These are phyloP conservation scores for Cydia strobilella DNA, from an alignment of 1,140 invertebrate species.

Conservation along the genomic window DNA sequence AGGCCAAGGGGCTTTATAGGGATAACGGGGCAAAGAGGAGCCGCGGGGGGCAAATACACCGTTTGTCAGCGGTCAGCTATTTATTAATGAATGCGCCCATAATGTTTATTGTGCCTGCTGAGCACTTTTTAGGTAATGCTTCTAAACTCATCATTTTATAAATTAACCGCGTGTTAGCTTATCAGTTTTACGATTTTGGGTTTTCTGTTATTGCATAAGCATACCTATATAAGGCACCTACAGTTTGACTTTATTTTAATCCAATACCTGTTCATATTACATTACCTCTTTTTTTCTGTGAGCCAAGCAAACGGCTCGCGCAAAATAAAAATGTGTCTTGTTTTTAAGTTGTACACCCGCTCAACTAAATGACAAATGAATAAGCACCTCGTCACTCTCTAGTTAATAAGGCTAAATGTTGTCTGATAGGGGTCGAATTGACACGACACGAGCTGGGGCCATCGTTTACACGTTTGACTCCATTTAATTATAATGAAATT, in stretches of 20 bases:
- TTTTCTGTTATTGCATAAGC: conserved; percentile 32
- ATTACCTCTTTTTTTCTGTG: not conserved
- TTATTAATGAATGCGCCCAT: conserved; percentile 75
- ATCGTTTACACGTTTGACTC: conserved; percentile 69
- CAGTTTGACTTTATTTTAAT: conserved; percentile 32
- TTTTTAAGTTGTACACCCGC: not conserved
- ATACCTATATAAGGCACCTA: not conserved
- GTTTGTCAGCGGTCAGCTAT: conserved; percentile 75
- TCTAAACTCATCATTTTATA: conserved; percentile 73
- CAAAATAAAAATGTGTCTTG: not conserved
- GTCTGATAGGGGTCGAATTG: conserved; percentile 28
- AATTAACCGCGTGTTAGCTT: conserved; percentile 64
- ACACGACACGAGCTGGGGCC: conserved; percentile 36
- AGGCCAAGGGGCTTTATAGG: conserved; percentile 55
- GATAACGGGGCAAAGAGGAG: conserved; percentile 59
- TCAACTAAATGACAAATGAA: not conserved
- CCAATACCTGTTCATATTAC: conserved; percentile 34
- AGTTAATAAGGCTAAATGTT: conserved; percentile 23
- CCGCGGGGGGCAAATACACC: conserved; percentile 59
- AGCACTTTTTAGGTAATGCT: conserved; percentile 64
- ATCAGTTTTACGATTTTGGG: conserved; percentile 37
- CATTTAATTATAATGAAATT: conserved; percentile 77
- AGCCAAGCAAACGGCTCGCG: not conserved
- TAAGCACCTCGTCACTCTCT: conserved; percentile 6
- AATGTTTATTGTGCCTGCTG: conserved; percentile 74